A percentile compares a stretch with the other conserved stretches of the same genome.
Evolutionary conservation across 2,797 vertebrate species (phyloP).

Genomic region (Halcyon smyrnensis): DNA sequence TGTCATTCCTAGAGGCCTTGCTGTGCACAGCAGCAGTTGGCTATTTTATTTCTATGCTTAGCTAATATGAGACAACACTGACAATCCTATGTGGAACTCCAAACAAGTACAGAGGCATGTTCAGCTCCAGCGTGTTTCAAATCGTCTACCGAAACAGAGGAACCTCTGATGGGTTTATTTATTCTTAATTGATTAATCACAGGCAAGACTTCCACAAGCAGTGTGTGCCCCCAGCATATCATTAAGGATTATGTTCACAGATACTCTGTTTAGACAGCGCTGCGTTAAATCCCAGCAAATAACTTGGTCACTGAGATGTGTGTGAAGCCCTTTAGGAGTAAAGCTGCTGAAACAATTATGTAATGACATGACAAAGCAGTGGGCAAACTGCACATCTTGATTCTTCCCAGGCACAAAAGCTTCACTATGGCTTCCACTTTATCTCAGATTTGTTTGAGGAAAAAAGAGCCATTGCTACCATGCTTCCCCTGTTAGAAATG

Average conservation of each 20-base stretch:
- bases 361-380: neutral
- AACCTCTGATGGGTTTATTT: neutral
- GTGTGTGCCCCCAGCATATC: neutral
- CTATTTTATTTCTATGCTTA: neutral
- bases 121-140: neutral
- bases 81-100: neutral
- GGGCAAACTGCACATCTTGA: neutral
- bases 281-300: conserved; percentile 34
- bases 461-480: neutral
- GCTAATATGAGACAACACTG: neutral
- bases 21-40: neutral
- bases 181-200: conserved; percentile 25
- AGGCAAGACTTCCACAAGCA: neutral
- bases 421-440: neutral
- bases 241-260: conserved; percentile 23
- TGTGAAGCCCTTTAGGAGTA: neutral
- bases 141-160: neutral
- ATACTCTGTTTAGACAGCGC: conserved; percentile 18
- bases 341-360: conserved; percentile 1
- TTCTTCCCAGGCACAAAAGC: neutral
- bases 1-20: neutral
- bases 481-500: neutral
- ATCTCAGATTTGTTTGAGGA: neutral
- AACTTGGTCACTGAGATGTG: neutral
- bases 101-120: neutral